These are phyloP conservation scores for Coenonympha arcania DNA, from an alignment of 2,888 invertebrate species.

Conservation along the genomic window DNA sequence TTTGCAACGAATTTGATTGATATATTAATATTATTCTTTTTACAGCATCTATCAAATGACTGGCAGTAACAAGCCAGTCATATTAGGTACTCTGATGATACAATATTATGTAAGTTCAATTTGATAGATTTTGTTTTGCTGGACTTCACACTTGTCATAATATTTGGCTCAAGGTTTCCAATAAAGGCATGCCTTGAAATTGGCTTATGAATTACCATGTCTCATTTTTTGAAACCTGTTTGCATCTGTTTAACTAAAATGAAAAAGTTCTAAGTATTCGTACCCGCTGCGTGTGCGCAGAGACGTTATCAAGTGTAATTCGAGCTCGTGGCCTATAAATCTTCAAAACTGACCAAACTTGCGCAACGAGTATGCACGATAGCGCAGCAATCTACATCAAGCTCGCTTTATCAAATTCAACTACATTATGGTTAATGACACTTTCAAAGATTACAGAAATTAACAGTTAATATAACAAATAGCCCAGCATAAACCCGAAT, in stretches of 20 bases:
- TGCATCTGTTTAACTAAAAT: conserved; percentile 47
- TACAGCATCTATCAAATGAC: no score
- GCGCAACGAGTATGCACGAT: conserved; percentile 61
- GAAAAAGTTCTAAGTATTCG: conserved; percentile 39
- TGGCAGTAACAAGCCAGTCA: no score
- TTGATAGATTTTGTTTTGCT: no score
- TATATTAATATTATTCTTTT: no score
- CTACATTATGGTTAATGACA: conserved; percentile 1
- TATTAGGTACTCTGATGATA: no score
- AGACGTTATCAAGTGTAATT: conserved; percentile 66
- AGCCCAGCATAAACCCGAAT: no score
- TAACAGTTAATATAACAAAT: background rate
- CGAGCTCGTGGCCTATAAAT: conserved; percentile 61
- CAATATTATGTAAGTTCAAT: no score
- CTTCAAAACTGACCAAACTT: conserved; percentile 56
- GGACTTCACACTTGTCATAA: conserved; percentile 10
- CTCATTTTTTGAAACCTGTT: conserved; percentile 32
- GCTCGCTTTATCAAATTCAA: conserved; percentile 1
- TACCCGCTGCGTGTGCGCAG: conserved; percentile 40
- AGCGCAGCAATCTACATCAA: conserved; percentile 7
- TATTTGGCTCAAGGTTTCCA: conserved; percentile 8
- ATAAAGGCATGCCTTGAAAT: background rate
- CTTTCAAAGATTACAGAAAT: conserved; percentile 3
- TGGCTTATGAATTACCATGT: conserved; percentile 2
- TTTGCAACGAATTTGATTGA: no score